A percentile compares a stretch with the other conserved stretches of the same genome.
Evolutionary conservation across 2,113 vertebrate genomes (phyloP).

Genomic region (Platycercus adscitus): DNA sequence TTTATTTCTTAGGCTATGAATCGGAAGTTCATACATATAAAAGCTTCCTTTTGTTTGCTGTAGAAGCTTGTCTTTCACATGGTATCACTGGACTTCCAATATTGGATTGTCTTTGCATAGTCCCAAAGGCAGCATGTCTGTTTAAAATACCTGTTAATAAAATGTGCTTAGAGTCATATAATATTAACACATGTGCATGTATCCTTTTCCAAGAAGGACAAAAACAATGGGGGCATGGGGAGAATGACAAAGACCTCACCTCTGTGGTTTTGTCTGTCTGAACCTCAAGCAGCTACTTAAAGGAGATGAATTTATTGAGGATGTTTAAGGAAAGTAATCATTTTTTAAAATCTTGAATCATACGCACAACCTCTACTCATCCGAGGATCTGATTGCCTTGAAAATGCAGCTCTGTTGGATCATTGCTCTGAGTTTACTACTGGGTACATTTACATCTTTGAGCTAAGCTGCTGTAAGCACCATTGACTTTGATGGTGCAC

Average conservation of each 20-base stretch:
- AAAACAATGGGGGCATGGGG: neutral
- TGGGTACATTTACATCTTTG: neutral
- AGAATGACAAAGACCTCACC: neutral
- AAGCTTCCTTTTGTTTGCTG: neutral
- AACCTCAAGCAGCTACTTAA: neutral
- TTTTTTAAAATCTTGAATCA: neutral
- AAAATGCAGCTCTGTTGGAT: neutral
- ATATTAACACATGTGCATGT: neutral
- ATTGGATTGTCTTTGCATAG: neutral
- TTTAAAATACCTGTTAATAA: neutral
- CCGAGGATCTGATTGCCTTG: neutral
- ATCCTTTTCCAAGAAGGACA: neutral
- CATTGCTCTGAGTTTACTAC: neutral
- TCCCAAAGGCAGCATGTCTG: neutral
- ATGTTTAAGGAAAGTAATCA: neutral
- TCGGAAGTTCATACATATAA: neutral
- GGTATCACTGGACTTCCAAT: neutral
- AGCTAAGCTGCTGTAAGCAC: neutral
- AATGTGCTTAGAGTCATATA: neutral
- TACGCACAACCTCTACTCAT: neutral
- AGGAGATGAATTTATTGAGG: neutral
- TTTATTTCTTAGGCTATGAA: neutral
- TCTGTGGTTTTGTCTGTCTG: neutral
- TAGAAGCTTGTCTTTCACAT: neutral
- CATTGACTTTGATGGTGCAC: neutral